These are phyloP conservation scores for Alosa sapidissima DNA, from an alignment of 2,797 vertebrate genomes.

Conservation along the genomic window DNA sequence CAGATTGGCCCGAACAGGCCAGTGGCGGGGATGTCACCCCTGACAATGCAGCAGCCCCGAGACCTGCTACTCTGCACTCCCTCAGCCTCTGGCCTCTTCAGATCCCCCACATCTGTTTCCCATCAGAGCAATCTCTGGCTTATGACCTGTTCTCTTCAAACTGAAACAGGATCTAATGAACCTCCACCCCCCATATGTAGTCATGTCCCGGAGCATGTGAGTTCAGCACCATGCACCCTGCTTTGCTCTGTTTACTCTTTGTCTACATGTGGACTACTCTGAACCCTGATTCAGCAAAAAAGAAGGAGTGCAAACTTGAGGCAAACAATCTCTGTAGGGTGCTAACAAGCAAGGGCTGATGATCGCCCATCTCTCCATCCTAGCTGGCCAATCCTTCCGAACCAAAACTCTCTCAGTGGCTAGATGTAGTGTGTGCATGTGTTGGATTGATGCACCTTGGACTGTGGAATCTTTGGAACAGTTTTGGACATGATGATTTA, in stretches of 20 bases:
- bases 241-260: background rate
- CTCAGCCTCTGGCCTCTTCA: background rate
- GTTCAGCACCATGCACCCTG: background rate
- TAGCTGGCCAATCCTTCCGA: background rate
- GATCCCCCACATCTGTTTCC: slow-evolving; percentile 24
- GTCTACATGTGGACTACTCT: background rate
- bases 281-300: background rate
- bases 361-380: background rate
- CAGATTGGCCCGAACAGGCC: background rate
- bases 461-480: background rate
- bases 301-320: background rate
- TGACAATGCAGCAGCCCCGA: background rate
- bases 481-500: background rate
- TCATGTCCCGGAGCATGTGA: background rate
- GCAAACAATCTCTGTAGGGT: background rate
- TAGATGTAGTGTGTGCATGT: background rate
- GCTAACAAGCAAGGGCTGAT: background rate
- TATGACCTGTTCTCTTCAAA: slow-evolving; percentile 19
- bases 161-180: slow-evolving; percentile 21
- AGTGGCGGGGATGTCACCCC: background rate
- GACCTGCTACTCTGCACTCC: background rate
- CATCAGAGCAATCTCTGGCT: slow-evolving; percentile 17
- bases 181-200: background rate
- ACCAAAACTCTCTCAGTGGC: background rate
- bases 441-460: slow-evolving; percentile 7